Conservation (phyloP, 2,888 invertebrate species). For the Scelioninae gen. 1 region DNA sequence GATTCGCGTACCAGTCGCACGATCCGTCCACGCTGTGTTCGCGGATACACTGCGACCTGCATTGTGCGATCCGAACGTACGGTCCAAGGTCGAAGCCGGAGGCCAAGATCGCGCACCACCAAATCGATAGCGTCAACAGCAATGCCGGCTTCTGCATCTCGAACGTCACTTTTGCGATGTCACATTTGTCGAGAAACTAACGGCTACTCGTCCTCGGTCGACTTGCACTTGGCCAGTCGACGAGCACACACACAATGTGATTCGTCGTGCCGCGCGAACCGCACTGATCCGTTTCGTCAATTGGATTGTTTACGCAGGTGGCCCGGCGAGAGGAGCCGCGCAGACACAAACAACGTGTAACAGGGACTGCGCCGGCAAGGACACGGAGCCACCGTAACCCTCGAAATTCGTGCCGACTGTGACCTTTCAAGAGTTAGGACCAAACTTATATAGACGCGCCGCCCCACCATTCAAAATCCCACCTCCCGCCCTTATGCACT, state of each 20-base stretch:
- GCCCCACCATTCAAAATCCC: constrained; percentile 74
- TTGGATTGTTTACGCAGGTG: constrained; percentile 60
- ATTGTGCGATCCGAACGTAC: constrained; percentile 80
- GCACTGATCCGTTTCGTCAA: constrained; percentile 59
- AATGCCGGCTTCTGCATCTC: constrained; percentile 42
- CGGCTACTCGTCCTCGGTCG: neutral
- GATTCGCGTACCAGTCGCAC: constrained; percentile 79
- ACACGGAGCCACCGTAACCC: constrained; percentile 67
- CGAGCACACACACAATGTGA: constrained; percentile 31
- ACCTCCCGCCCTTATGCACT: constrained; percentile 63
- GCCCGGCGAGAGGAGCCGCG: constrained; percentile 54
- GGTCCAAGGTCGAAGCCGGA: constrained; percentile 81
- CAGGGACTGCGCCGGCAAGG: constrained; percentile 61
- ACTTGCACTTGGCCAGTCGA: neutral
- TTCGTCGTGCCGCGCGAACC: constrained; percentile 61
- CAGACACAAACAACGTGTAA: constrained; percentile 63
- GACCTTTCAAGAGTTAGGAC: no score
- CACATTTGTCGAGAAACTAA: neutral
- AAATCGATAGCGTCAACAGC: constrained; percentile 73
- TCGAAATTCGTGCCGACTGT: constrained; percentile 80
- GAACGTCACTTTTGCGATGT: neutral
- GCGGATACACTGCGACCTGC: constrained; percentile 81
- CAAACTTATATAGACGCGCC: constrained; percentile 81
- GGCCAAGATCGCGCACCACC: constrained; percentile 73
- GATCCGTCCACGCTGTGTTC: constrained; percentile 78